Evolutionary conservation across 1,140 invertebrate genomes (phyloP).

Genomic region (Caerostris darwini): DNA sequence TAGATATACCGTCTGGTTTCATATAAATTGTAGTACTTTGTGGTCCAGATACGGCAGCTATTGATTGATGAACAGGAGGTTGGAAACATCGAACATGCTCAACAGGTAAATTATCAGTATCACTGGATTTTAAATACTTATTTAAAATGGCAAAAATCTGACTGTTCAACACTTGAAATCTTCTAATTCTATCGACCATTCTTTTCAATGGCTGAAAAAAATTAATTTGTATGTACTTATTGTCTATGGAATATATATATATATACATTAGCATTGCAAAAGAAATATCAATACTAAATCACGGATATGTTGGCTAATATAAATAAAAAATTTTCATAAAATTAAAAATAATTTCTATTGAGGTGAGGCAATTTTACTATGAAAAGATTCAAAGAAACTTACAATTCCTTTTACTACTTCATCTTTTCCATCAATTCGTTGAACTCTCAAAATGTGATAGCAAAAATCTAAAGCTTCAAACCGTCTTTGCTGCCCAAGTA

Average conservation of each 20-base stretch:
- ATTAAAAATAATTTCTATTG: not conserved
- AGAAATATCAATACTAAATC: not conserved
- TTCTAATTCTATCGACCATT: slow-evolving; percentile 98
- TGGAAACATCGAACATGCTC: slow-evolving; percentile 99
- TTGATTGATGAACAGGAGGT: slow-evolving; percentile 90
- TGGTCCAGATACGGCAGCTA: slow-evolving; percentile 80
- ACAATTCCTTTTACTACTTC: slow-evolving; percentile 97
- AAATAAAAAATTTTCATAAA: not conserved
- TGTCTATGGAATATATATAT: not conserved
- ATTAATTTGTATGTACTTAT: slow-evolving; percentile 78
- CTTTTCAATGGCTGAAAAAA: slow-evolving; percentile 91
- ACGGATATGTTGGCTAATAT: not conserved
- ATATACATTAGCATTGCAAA: not conserved
- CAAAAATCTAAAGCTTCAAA: slow-evolving; percentile 99
- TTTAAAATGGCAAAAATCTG: slow-evolving; percentile 99
- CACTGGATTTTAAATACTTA: slow-evolving; percentile 93
- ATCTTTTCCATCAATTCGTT: slow-evolving; percentile 97
- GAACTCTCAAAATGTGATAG: slow-evolving; percentile 98
- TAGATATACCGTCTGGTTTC: slow-evolving; percentile 77
- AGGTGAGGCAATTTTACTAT: not conserved
- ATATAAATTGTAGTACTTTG: slow-evolving; percentile 78
- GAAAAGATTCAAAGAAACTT: slow-evolving; percentile 83
- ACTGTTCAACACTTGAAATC: slow-evolving; percentile 98
- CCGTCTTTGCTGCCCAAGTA: slow-evolving; percentile 96
- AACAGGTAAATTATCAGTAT: slow-evolving; percentile 91